Base-by-base conservation (phyloP, 2,797 vertebrate species). In the Myotis findleyi region DNA sequence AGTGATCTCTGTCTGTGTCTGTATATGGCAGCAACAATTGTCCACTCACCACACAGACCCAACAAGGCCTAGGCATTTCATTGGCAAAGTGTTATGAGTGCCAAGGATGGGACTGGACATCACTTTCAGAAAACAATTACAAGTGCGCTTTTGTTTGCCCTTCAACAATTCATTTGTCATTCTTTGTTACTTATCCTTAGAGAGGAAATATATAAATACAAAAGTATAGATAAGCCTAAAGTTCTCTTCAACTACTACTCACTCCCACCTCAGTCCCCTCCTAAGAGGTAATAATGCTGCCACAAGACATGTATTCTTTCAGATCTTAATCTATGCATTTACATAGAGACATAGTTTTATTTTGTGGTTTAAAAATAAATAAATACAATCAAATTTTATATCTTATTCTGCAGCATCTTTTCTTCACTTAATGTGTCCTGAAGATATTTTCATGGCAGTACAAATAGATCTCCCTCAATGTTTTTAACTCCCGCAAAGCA, bases 331-430 rank as follows among this genome's bases (percentile, higher is more conserved):
- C 77, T 79, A 2, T 2, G 25, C 33, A 25, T 27, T n/a, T 49
- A 69, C 9, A 53, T 33, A 59, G 17, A 92, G 49, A 90, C 23
- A 68, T 0, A 6, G 59, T 57, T 85, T 75, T 64, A 71, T 57
- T 80, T 36, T 82, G 79, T 79, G 33, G 30, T 25, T 87, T 96
- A 77, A 79, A 87, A 89, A 25, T 44, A 80, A 84, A 75, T 25
- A 51, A 69, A 79, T 49, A 23, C 38, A 66, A 55, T 44, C 36
- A 44, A 30, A 77, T 14, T 6, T 21, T 7, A 11, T n/a, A 9
- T 20, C 23, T n/a, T 7, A 44, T 17, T 30, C 75, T 57, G 5
- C 5, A 55, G 38, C 14, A 47, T 36, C 85, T 64, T 72, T 62
- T 75, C 77, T 66, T 66, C 69, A 59, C 33, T 82, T 44, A 86